Conservation (phyloP, 1,140 invertebrate species). For the Nylanderia fulva region DNA sequence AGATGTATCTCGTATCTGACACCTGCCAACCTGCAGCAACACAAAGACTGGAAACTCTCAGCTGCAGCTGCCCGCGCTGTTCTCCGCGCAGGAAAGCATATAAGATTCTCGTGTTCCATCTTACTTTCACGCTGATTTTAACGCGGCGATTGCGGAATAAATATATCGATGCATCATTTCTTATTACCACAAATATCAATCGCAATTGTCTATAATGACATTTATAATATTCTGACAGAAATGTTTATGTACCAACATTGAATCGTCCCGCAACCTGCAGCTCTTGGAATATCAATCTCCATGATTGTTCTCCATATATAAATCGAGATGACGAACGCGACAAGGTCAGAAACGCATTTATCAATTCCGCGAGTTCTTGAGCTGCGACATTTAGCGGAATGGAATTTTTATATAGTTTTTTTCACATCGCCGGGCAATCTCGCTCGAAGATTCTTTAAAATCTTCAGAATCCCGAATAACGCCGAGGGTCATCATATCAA, state of each 20-base stretch:
- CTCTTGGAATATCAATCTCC: conserved; percentile 23
- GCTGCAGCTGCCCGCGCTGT: conserved; percentile 46
- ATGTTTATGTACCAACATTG: background rate
- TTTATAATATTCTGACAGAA: background rate
- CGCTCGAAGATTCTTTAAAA: conserved; percentile 5
- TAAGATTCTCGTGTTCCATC: conserved; percentile 25
- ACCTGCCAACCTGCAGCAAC: conserved; percentile 78
- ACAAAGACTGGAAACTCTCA: conserved; percentile 75
- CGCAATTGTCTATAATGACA: background rate
- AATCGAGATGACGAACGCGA: conserved; percentile 14
- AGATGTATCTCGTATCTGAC: conserved; percentile 78
- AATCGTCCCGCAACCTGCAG: background rate
- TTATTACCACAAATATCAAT: background rate
- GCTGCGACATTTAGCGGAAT: conserved; percentile 29
- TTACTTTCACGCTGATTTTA: background rate
- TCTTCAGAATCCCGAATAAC: conserved; percentile 2
- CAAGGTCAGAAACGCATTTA: conserved; percentile 18
- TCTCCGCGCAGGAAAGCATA: conserved; percentile 1
- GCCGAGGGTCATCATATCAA: background rate
- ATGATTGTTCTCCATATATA: background rate
- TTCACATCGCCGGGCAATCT: conserved; percentile 28
- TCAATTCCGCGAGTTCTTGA: conserved; percentile 18
- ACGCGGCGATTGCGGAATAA: background rate
- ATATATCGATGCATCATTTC: no score
- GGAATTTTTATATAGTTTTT: conserved; percentile 57